Conservation (phyloP, 2,888 invertebrate genomes). For the Caenorhabditis sp. region DNA sequence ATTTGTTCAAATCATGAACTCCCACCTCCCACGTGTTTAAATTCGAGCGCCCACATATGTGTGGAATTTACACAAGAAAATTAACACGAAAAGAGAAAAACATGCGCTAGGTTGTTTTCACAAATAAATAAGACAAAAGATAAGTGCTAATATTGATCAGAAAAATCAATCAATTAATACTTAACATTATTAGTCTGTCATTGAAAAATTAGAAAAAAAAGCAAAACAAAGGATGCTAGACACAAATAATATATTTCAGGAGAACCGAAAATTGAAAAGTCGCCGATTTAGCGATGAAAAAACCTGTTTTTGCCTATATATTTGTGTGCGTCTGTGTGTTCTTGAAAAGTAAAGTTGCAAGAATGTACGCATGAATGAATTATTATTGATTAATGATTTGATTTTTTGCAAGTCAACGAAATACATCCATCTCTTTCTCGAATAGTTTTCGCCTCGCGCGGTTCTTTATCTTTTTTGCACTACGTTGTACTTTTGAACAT, state of each 20-base stretch:
- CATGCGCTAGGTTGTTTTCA: background rate
- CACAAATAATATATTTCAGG: background rate
- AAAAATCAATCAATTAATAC: background rate
- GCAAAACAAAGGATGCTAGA: no score
- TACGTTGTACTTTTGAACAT: no score
- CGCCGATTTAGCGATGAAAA: constrained; percentile 3
- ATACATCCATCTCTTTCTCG: no score
- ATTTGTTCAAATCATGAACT: no score
- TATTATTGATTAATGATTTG: background rate
- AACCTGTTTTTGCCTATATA: constrained; percentile 16
- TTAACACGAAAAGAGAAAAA: background rate
- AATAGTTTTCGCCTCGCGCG: no score
- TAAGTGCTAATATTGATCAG: background rate
- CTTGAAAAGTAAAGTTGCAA: background rate
- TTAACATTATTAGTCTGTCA: background rate
- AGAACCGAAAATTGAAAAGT: constrained; percentile 6
- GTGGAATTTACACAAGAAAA: background rate
- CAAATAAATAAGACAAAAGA: constrained; percentile 1
- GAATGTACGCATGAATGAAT: background rate
- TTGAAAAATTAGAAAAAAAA: no score
- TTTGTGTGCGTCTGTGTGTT: background rate
- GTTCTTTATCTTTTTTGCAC: no score
- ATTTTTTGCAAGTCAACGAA: no score
- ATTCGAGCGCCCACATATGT: no score
- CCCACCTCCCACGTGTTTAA: no score